phyloP scores from a whole-genome alignment of 2,113 vertebrate species.

The Pyrgilauda ruficollis region DNA sequence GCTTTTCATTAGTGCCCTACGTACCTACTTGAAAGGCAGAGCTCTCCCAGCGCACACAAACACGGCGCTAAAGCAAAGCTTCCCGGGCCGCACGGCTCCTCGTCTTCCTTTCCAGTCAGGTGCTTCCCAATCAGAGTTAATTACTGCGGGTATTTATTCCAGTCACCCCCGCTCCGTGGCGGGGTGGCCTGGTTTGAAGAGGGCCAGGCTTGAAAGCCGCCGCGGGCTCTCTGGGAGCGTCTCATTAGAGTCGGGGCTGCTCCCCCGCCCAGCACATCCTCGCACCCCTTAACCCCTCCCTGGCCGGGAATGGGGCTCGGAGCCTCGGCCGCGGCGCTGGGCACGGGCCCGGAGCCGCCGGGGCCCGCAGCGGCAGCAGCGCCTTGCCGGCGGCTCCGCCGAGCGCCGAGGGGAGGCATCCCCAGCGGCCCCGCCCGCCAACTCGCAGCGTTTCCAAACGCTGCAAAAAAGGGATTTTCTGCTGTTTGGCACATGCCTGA shows the following conservation, averaged over 20 bases:
- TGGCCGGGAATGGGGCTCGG: background rate
- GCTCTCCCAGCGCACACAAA: conserved; percentile 62
- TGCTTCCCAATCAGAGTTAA: conserved; percentile 83
- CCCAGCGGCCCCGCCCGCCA: background rate
- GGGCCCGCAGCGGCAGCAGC: background rate
- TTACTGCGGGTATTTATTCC: conserved; percentile 84
- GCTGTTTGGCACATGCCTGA: fast-evolving
- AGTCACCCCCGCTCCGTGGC: conserved; percentile 74
- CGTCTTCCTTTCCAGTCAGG: conserved; percentile 77
- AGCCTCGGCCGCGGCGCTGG: fast-evolving
- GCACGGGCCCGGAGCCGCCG: too few species aligned
- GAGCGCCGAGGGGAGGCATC: background rate
- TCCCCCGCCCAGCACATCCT: conserved; percentile 48
- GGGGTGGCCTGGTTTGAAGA: conserved; percentile 75
- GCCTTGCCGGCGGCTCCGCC: background rate
- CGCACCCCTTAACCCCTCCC: conserved; percentile 55
- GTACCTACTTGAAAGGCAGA: conserved; percentile 75
- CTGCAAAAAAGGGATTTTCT: background rate
- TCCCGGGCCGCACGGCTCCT: conserved; percentile 74
- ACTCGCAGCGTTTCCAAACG: fast-evolving
- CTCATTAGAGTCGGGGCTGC: conserved; percentile 77
- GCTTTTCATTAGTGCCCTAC: conserved; percentile 79
- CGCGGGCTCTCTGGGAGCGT: conserved; percentile 68
- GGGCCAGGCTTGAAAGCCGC: conserved; percentile 75
- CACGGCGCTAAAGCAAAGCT: conserved; percentile 64